Base-by-base conservation (phyloP, 2,113 vertebrate species). In the Xiphophorus couchianus region DNA sequence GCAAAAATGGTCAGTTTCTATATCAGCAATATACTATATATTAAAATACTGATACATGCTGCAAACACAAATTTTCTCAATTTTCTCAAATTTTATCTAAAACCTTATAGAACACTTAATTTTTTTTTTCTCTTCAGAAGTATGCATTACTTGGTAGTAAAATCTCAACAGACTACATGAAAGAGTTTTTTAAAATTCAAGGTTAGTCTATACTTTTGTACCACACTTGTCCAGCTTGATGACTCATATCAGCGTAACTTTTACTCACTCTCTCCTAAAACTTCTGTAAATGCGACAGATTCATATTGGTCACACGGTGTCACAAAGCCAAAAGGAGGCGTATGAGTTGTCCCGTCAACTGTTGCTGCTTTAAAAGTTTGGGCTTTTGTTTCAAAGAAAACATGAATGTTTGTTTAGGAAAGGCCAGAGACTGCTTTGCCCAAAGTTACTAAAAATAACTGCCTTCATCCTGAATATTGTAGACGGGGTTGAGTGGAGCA, bases 391-490 rank as follows among this genome's bases (percentile, higher is more conserved):
- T 2, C 39, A 48, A 72, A 35, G 35, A 66, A n/a, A 73, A 91
- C 94, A 93, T 93, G 88, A 86, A 94, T 92, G 78, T 91, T 85
- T 48, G 44, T 4, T 19, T 48, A 17, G 44, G 44, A 92, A 93
- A 63, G 84, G 82, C 88, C 37, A 54, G 51, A 54, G 51, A 25
- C 22, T 54, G 74, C 80, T 73, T 83, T 89, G 90, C 79, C 89
- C 82, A 77, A 73, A 77, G 86, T 75, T 74, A 90, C 94, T 95
- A 96, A 95, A 96, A 93, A 95, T 95, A 96, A 88, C 76, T 8
- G 78, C 84, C 78, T 29, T 22, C 60, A 19, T 80, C 87, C 86
- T 94, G 93, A 97, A 97, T 95, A 95, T 96, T 93, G 90, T 74
- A 96, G 84, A 25, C 1, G 71, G 90, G 91, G 91, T 92, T 90